Evolutionary conservation across 2,113 vertebrate species (phyloP).

Genomic region (Nicator chloris): DNA sequence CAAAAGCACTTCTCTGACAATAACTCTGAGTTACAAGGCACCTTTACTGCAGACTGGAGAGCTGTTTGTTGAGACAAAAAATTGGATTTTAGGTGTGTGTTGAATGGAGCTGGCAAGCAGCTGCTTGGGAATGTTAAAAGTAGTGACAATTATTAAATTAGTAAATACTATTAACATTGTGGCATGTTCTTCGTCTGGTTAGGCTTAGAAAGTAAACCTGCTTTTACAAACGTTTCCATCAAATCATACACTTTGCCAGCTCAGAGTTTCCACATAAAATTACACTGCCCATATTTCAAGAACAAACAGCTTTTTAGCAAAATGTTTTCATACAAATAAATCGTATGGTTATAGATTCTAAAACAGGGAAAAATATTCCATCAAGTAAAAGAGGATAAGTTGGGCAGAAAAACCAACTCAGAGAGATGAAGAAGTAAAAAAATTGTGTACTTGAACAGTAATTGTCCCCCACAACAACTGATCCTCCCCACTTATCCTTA

Average conservation of each 20-base stretch:
- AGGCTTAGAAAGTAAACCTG: neutral
- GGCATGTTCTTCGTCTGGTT: neutral
- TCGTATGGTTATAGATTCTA: neutral
- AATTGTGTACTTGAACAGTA: rapidly evolving
- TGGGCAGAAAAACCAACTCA: neutral
- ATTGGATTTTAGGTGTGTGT: neutral
- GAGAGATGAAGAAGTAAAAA: neutral
- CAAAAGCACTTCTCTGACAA: neutral
- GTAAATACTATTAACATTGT: neutral
- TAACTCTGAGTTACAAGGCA: neutral
- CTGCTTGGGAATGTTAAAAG: neutral
- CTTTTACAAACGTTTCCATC: neutral
- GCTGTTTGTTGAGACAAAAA: neutral
- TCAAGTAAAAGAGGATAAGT: neutral
- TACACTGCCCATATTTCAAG: neutral
- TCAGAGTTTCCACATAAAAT: neutral
- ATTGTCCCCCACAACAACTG: rapidly evolving
- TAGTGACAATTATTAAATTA: too few relatives aligned
- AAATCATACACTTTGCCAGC: neutral
- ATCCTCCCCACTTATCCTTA: neutral
- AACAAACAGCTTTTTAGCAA: neutral
- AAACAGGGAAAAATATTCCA: neutral
- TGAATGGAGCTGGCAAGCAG: neutral
- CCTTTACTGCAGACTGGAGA: neutral
- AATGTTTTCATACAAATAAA: neutral